These are phyloP conservation scores for Euphonia xanthogaster DNA, from an alignment of 2,797 vertebrate genomes.

Conservation along the genomic window DNA sequence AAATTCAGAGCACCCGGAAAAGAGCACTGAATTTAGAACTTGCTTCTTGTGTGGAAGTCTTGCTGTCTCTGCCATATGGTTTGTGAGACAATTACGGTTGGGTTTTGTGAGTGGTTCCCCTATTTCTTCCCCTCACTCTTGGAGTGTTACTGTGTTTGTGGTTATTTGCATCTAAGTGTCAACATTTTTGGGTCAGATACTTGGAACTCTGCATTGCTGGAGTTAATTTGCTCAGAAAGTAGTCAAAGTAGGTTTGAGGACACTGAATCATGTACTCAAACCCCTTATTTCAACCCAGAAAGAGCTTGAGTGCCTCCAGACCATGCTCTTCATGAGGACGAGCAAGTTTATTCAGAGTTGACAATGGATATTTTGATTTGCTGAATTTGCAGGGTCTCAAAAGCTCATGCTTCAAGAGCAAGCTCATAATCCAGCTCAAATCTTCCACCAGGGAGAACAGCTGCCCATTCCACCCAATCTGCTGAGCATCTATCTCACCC, in stretches of 20 bases:
- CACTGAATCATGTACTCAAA: not conserved
- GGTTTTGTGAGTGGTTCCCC: not conserved
- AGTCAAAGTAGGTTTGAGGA: not conserved
- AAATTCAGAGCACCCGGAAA: not conserved
- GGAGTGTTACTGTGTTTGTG: not conserved
- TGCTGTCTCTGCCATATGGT: not conserved
- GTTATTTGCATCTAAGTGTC: not conserved
- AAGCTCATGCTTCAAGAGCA: not conserved
- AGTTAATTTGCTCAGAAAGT: not conserved
- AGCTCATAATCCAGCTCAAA: not conserved
- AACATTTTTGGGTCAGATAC: not conserved
- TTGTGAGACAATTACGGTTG: not conserved
- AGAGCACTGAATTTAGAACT: not conserved
- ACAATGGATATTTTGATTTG: not conserved
- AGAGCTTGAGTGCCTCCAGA: not conserved
- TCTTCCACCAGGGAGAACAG: not conserved
- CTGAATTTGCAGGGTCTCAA: not conserved
- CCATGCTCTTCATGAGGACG: not conserved
- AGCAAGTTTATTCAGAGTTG: not conserved
- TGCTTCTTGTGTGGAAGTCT: not conserved
- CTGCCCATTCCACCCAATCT: not conserved
- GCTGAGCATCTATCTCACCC: not conserved
- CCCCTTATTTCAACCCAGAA: not conserved
- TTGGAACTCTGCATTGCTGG: not conserved
- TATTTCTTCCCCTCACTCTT: not conserved